Evolutionary conservation across 2,113 vertebrate genomes (phyloP).

Genomic region (Pontoporia blainvillei): DNA sequence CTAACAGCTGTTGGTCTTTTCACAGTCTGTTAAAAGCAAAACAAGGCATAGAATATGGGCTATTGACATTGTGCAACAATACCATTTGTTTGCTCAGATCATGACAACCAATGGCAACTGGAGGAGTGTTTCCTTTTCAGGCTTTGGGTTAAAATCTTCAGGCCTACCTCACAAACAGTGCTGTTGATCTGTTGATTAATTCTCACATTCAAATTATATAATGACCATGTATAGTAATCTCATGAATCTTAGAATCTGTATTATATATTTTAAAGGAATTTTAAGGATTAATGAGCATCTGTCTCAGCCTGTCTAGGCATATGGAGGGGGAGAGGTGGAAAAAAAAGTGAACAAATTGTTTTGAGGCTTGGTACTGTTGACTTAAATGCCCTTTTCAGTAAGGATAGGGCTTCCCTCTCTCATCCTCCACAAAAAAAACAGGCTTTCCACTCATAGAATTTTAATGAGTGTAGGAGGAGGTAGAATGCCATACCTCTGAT

Average conservation of each 20-base stretch:
- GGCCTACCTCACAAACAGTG: neutral
- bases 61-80: conserved; percentile 47
- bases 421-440: neutral
- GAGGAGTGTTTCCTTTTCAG: neutral
- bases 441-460: neutral
- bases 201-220: conserved; percentile 24
- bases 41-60: conserved; percentile 44
- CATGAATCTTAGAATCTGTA: conserved; percentile 1
- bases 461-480: neutral
- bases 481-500: neutral
- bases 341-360: conserved; percentile 38
- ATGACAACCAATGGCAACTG: conserved; percentile 30
- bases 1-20: conserved; percentile 73
- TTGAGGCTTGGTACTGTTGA: conserved; percentile 35
- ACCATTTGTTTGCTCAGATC: conserved; percentile 40
- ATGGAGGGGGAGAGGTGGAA: conserved; percentile 45
- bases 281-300: conserved; percentile 71
- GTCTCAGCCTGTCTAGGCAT: conserved; percentile 53
- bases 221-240: conserved; percentile 41
- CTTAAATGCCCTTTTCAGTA: conserved; percentile 47
- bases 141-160: neutral
- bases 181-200: conserved; percentile 46
- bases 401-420: neutral
- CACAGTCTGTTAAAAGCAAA: conserved; percentile 62
- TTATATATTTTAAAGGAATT: conserved; percentile 50